Evolutionary conservation across 2,113 vertebrate species (phyloP).

Genomic region (Cariama cristata): DNA sequence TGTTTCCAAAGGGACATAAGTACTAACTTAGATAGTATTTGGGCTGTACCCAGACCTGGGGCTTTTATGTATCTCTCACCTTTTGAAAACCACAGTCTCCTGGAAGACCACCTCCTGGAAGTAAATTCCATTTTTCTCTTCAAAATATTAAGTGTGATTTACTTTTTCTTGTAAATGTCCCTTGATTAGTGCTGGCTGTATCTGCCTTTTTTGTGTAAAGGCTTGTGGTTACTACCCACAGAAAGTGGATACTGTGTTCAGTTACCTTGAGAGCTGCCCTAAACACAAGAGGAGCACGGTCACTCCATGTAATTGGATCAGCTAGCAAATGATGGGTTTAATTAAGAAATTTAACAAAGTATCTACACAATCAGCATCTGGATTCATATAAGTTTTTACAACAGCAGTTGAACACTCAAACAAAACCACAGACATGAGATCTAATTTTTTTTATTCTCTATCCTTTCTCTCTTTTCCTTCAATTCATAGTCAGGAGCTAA

Average conservation of each 20-base stretch:
- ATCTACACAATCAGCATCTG: neutral
- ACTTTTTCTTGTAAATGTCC: neutral
- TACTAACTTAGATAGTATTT: neutral
- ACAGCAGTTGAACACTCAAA: neutral
- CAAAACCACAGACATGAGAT: neutral
- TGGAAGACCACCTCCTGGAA: neutral
- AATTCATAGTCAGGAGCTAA: neutral
- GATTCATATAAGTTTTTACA: neutral
- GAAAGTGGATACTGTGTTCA: neutral
- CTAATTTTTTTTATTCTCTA: neutral
- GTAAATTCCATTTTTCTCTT: neutral
- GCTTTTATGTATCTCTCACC: neutral
- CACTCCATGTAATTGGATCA: neutral
- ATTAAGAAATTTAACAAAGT: neutral
- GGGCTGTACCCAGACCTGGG: neutral
- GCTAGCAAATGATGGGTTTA: neutral
- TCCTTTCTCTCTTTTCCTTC: neutral
- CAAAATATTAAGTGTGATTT: neutral
- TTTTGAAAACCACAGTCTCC: neutral
- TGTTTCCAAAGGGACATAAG: fast-evolving
- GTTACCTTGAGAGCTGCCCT: neutral
- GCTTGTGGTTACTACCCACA: neutral
- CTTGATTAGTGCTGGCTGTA: neutral
- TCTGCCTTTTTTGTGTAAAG: neutral
- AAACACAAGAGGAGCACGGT: neutral